A percentile compares a stretch with the other conserved stretches of the same genome.
Conservation (phyloP, 2,797 vertebrate species). For the Hemibagrus guttatus region DNA sequence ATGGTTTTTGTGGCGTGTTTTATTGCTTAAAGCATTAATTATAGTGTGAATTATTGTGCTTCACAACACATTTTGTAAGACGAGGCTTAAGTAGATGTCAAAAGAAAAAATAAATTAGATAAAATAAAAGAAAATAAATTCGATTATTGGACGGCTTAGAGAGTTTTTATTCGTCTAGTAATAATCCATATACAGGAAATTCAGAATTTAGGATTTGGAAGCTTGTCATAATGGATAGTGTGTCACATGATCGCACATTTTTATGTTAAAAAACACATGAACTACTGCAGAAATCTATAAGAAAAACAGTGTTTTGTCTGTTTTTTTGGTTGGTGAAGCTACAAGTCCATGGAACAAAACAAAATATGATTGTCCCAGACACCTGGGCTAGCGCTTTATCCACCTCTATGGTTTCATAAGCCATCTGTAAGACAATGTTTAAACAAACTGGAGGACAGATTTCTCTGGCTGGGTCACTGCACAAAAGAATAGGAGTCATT, state of each 20-base stretch:
- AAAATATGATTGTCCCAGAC: not conserved
- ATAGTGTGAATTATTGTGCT: not conserved
- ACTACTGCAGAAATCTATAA: not conserved
- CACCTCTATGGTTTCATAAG: not conserved
- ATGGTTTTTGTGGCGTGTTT: not conserved
- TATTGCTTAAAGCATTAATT: not conserved
- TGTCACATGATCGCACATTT: not conserved
- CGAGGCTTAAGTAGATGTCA: not conserved
- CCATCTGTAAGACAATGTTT: conserved; percentile 45
- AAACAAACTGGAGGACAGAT: conserved; percentile 74
- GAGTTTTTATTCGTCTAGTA: not conserved
- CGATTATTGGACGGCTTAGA: not conserved
- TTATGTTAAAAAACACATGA: not conserved
- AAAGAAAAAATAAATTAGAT: not conserved
- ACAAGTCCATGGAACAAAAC: not conserved
- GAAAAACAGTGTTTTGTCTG: not conserved
- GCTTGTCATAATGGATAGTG: not conserved
- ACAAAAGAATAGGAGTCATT: conserved; percentile 52
- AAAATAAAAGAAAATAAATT: not conserved
- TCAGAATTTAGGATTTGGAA: not conserved
- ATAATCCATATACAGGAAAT: not conserved
- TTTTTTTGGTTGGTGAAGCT: not conserved
- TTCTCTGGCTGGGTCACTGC: conserved; percentile 66
- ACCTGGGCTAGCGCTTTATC: not conserved
- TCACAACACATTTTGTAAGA: not conserved